Evolutionary conservation across 2,888 invertebrate species (phyloP), one percentile per base, ranked within the genome.

Genomic region (Drosophila phalerata): DNA sequence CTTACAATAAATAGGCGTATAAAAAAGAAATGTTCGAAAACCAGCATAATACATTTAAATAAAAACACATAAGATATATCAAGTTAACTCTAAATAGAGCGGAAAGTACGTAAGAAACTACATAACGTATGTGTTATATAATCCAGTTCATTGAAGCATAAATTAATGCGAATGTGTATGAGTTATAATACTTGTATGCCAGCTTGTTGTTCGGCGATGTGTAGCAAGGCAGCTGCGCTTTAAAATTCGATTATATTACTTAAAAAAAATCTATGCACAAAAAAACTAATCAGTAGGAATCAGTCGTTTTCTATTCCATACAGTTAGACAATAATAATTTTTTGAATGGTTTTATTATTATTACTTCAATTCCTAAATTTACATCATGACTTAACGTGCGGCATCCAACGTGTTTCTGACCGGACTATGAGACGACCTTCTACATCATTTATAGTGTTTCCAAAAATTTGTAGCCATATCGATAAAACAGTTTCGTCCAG

Each of bases 11-110:
- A 19, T 55, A 52, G 78, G 81, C 79, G 83, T 84, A 86, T 55
- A 77, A 77, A 72, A 84, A 85, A 82, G 82, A 85, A 84, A 83
- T 85, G 84, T 66, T 85, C 69, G 81, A 84, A 83, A 85, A 85
- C 73, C 57, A 76, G 73, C 71, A 67, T 25, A 67, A 61, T 53
- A 49, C 48, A 37, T 56, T 45, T 10, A 48, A 38, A 49, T 13
- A 52, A 56, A 52, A 49, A 38, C 47, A 48, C 13, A 22, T 42
- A 19, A 40, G 51, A 28, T 51, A 51, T 25, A 34, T 49, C 22
- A 19, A 19, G 10, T 48, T 40, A 30, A 28, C 37, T 53, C 40
- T 25, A 6, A 53, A 19, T 17, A 30, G 40, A 53, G 52, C 28
- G 17, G 11, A 25, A 53, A 37, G 5, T 17, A 48, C 11, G 19